Base-by-base conservation (phyloP, 2,888 invertebrate genomes). In the Erpobdella octoculata region DNA sequence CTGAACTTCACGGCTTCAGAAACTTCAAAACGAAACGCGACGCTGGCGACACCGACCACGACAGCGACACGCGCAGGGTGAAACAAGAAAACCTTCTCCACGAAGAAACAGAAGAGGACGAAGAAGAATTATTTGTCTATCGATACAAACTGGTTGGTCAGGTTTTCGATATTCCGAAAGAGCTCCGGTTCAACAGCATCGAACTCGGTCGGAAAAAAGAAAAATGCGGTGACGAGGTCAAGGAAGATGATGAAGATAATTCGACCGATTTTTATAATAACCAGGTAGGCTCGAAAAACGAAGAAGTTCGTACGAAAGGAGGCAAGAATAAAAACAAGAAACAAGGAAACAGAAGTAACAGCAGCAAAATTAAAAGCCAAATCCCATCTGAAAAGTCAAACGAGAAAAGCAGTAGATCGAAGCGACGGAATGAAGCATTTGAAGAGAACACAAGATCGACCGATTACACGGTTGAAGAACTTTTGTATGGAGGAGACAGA, bases 101-200 rank as follows among this genome's bases (percentile, higher is more conserved):
- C n/a, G 62, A 61, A 33, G 62, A 61, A 6, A 15, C 6, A 8
- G 28, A 9, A 28, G 21, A 15, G 35, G 37, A 36, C 36, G 36
- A 36, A 25, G 37, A 31, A 38, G 18, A 53, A 21, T 6, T 53
- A 28, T 53, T 53, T 31, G 62, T 41, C 31, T 69, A 41, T 5
- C 37, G 28, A 6, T 76, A 73, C 71, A 73, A 70, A 21, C 71
- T 76, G 12, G 75, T 76, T 2, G 76, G 75, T 8, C 75, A 76
- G 71, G 76, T 72, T 15, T 76, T 71, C 65, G 74, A 72, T 71
- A 48, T 67, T 2, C 76, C 76, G 6, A 28, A 68, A 21, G 73
- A 74, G 41, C 73, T 76, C 61, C 66, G 76, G 21, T 74, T 76
- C 66, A 69, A 69, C 58, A 35, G 28, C 53, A 69, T 69, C 35